Evolutionary conservation across 2,888 invertebrate genomes (phyloP), one percentile per base, ranked within the genome.

Genomic region (Noctua janthe): DNA sequence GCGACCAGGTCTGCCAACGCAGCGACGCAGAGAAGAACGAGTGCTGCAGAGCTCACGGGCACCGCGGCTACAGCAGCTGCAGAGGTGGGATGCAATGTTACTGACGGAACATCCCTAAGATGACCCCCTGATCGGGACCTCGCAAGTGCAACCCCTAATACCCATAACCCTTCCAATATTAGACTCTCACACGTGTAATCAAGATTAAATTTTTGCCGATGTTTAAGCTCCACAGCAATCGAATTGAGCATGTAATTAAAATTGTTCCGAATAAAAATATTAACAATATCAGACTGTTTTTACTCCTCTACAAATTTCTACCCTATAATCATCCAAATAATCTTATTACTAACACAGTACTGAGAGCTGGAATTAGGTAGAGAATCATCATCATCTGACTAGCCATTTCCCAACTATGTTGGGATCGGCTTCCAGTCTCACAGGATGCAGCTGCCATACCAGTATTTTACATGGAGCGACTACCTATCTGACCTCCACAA

Each of bases 31-130:
- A 71, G n/a, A 71, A 4, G 79, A 8, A 78, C 56, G 81, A 71
- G 79, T 81, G 81, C 81, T 81, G 81, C 79, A 84, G 39, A 56
- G 81, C 81, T 66, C 79, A 81, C 56, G 81, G 81, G 1, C 4
- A 84, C 64, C 2, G 7, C 15, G 29, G 84, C 2, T 59, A 1
- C 62, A 70, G 8, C 7, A 43, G 15, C 47, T 81, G 81, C 23
- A 20, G 1, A 2, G 0, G 8, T 1, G 83, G 80, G 11, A 81
- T 81, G 81, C 20, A 76, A 0, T 81, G 81, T 54, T 5, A 54
- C 39, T 83, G 62, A 81, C 1, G 51, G 15, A 43, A n/a, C 51
- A 20, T 35, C 47, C 23, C 67, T 67, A 43, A 67, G 43, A 67
- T 23, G 43, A 11, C 3, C 7, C 35, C 17, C 64, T 64, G 17